phyloP scores from a whole-genome alignment of 1,140 invertebrate species.

The Aphelenchoides avenae region DNA sequence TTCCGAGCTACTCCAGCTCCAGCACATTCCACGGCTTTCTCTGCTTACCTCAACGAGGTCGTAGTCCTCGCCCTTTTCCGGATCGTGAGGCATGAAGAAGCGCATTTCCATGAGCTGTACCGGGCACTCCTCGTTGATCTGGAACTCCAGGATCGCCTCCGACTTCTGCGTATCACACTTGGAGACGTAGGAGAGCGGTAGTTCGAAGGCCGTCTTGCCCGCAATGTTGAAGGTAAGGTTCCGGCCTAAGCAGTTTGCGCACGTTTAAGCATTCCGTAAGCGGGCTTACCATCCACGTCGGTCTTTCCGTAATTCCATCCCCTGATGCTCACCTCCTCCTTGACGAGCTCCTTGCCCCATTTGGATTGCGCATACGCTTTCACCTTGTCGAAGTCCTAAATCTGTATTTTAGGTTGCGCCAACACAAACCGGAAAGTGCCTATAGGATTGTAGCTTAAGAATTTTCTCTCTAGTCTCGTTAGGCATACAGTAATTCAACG shows the following conservation, averaged over 20 bases:
- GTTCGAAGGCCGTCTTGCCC: conserved; percentile 77
- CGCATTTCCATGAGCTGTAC: conserved; percentile 94
- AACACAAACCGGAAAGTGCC: too few relatives aligned
- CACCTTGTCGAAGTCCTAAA: conserved; percentile 76
- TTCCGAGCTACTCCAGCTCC: too few relatives aligned
- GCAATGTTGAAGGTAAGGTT: conserved; percentile 87
- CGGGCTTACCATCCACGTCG: conserved; percentile 81
- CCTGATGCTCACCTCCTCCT: conserved; percentile 83
- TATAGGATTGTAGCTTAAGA: too few relatives aligned
- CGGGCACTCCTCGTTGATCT: conserved; percentile 95
- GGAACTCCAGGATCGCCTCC: conserved; percentile 96
- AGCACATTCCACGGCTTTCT: too few relatives aligned
- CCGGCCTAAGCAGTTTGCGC: conserved; percentile 68
- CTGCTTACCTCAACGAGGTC: conserved; percentile 77
- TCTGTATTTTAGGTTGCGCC: conserved; percentile 60
- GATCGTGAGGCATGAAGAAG: conserved; percentile 90
- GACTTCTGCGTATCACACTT: conserved; percentile 81
- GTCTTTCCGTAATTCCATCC: conserved; percentile 99
- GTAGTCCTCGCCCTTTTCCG: conserved; percentile 44
- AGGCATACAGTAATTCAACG: too few relatives aligned
- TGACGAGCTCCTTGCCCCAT: conserved; percentile 66
- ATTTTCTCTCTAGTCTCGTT: too few relatives aligned
- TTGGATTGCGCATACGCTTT: conserved; percentile 68
- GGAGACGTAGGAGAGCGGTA: conserved; percentile 89
- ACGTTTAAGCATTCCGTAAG: too few relatives aligned